phyloP scores from a whole-genome alignment of 2,797 vertebrate genomes.

The Sylvia borin region DNA sequence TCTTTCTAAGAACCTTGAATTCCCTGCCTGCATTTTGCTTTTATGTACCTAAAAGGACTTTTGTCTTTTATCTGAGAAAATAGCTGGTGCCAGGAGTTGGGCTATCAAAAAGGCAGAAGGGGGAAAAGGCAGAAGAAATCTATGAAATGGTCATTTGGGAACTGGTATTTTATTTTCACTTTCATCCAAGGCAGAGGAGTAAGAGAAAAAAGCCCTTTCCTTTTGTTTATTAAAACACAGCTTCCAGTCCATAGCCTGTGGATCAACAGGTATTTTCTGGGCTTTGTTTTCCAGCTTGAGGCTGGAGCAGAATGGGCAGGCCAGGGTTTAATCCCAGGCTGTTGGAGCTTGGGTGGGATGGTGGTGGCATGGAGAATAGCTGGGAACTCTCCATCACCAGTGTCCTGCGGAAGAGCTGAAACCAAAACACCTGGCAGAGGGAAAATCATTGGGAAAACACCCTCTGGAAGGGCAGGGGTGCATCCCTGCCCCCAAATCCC shows the following conservation, averaged over 20 bases:
- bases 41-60: conserved; percentile 62
- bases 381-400: neutral
- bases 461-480: neutral
- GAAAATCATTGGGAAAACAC: neutral
- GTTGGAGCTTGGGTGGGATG: neutral
- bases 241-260: neutral
- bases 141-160: conserved; percentile 52
- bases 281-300: neutral
- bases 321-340: neutral
- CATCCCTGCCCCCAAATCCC: neutral
- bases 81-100: conserved; percentile 49
- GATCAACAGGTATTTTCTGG: conserved; percentile 36
- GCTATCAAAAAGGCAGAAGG: conserved; percentile 42
- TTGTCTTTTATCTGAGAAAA: conserved; percentile 74
- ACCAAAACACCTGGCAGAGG: neutral
- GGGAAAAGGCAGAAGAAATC: neutral
- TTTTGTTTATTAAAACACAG: conserved; percentile 23
- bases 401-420: neutral
- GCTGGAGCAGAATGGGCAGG: neutral
- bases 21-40: conserved; percentile 45
- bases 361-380: fast-evolving
- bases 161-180: conserved; percentile 49
- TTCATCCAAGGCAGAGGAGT: neutral
- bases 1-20: conserved; percentile 53
- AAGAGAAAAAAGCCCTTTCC: neutral